phyloP scores from a whole-genome alignment of 64 coral and sea anemone species.

The Stichodactyla helianthus region DNA sequence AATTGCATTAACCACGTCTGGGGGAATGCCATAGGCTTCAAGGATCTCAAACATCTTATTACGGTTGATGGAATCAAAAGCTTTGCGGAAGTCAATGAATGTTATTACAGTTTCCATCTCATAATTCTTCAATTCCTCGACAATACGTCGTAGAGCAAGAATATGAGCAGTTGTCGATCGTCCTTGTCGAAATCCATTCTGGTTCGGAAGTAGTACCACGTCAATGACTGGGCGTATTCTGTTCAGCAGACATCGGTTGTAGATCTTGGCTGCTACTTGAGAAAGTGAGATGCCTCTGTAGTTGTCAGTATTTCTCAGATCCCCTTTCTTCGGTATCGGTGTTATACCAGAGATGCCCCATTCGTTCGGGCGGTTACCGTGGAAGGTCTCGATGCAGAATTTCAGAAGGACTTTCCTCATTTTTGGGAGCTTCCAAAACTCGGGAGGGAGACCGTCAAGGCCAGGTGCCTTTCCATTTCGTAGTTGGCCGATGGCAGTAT shows the following conservation, averaged over 20 bases:
- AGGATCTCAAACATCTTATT: background rate
- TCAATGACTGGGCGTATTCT: too few relatives aligned
- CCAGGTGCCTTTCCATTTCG: background rate
- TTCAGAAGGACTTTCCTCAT: background rate
- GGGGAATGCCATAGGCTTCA: background rate
- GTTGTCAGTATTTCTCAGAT: constrained; percentile 39
- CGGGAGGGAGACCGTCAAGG: background rate
- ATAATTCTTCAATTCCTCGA: background rate
- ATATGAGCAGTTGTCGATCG: constrained; percentile 13
- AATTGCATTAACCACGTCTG: background rate
- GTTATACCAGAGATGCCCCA: background rate
- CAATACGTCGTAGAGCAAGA: background rate
- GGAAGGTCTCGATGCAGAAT: background rate
- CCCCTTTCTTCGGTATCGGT: constrained; percentile 47
- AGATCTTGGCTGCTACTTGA: constrained; percentile 32
- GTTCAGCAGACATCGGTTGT: too few relatives aligned
- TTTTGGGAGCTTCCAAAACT: background rate
- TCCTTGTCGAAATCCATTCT: constrained; percentile 42
- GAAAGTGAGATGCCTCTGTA: constrained; percentile 41
- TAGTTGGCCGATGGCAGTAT: background rate
- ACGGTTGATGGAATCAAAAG: background rate
- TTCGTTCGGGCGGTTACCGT: background rate
- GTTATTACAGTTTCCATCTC: background rate
- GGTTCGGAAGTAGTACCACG: too few relatives aligned
- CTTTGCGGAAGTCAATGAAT: background rate